These are phyloP conservation scores for Dynastes maya DNA, from an alignment of 2,888 invertebrate genomes.

Conservation along the genomic window DNA sequence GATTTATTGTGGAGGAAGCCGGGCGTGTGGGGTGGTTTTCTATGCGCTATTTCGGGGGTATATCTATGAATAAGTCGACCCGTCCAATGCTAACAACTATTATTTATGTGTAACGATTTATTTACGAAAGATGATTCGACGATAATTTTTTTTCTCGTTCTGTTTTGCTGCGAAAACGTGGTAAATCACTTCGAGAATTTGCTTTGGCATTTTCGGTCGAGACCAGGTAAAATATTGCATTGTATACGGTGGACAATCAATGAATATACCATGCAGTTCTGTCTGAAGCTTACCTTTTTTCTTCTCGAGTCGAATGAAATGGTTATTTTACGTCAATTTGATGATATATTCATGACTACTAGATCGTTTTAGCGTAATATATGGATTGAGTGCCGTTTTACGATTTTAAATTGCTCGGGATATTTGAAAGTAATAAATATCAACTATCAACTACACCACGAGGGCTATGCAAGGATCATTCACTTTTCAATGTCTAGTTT, in stretches of 20 bases:
- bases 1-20: constrained; percentile 53
- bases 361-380: constrained; percentile 18
- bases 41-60: constrained; percentile 28
- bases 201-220: constrained; percentile 48
- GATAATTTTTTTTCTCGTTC: constrained; percentile 53
- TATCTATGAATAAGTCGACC: constrained; percentile 59
- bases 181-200: constrained; percentile 57
- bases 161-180: constrained; percentile 34
- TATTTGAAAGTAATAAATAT: no score
- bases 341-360: constrained; percentile 41
- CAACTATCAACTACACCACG: no score
- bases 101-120: constrained; percentile 61
- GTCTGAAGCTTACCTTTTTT: not conserved
- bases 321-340: constrained; percentile 41
- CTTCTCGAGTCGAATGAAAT: constrained; percentile 6
- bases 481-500: no score
- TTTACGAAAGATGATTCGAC: constrained; percentile 59
- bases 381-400: not conserved
- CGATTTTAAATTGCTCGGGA: no score
- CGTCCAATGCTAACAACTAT: constrained; percentile 55
- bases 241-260: not conserved
- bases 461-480: no score
- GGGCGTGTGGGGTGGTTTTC: constrained; percentile 34
- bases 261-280: constrained; percentile 9
- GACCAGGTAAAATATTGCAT: constrained; percentile 41